Evolutionary conservation across 2,797 vertebrate genomes (phyloP), one percentile per base, ranked within the genome.

Genomic region (Synaphobranchus kaupii): DNA sequence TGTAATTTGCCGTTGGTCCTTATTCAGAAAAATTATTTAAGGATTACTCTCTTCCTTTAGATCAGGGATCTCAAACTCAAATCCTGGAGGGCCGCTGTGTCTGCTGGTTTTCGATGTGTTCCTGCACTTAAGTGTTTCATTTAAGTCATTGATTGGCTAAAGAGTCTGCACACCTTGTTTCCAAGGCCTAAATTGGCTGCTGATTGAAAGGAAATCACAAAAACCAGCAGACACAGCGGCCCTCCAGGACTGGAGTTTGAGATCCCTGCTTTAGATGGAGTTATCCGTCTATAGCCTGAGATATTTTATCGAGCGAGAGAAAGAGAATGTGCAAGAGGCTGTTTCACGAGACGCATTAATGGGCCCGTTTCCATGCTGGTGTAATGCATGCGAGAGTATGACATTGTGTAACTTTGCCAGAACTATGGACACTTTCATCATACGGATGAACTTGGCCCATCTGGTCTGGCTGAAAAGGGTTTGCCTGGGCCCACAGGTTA

Each of bases 1-100:
- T 86, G 71, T 71, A 84, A 85, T 90, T 88, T 87, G 66, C 34
- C 17, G 78, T 31, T 82, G 66, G 85, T 28, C 86, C 28, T 73
- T 50, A 7, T 84, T 85, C 54, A 28, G 47, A 84, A 84, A 63
- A 17, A n/a, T 47, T 10, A 52, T 68, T 88, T 56, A 78, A 76
- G 56, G 66, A 66, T 85, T 88, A 73, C 48, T 88, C 63, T 84
- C 17, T 39, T 52, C 83, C 83, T 22, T 88, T 25, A 81, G 39
- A 80, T 85, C n/a, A n/a, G n/a, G n/a, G n/a, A n/a, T n/a, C n/a
- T n/a, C n/a, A n/a, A n/a, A n/a, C n/a, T n/a, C n/a, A n/a, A n/a
- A n/a, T n/a, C n/a, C n/a, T n/a, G n/a, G n/a, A n/a, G n/a, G n/a
- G n/a, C n/a, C n/a, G n/a, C n/a, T n/a, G n/a, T n/a, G n/a, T n/a